Evolutionary conservation across 2,888 invertebrate species (phyloP).

Genomic region (Eudasyphora cyanicolor): DNA sequence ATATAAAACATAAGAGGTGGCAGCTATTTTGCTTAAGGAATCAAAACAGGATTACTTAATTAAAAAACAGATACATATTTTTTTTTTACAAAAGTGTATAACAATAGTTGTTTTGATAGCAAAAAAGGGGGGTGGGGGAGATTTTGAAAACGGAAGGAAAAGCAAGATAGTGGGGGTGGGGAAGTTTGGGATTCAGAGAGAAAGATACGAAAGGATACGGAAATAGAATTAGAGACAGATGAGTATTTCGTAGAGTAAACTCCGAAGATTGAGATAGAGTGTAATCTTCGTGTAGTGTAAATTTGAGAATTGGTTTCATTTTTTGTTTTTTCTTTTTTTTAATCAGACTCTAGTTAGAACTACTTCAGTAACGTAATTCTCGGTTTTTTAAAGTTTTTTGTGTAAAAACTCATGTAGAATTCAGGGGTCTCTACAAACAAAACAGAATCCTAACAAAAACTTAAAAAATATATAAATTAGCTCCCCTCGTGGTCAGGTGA

Average conservation of each 20-base stretch:
- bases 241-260: conserved; percentile 61
- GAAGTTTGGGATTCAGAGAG: conserved; percentile 41
- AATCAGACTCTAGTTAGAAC: conserved; percentile 81
- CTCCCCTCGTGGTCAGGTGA: conserved; percentile 41
- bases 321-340: conserved; percentile 68
- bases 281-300: conserved; percentile 22
- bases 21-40: conserved; percentile 66
- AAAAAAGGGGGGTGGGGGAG: neutral
- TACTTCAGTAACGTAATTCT: conserved; percentile 69
- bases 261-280: conserved; percentile 5
- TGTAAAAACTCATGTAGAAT: conserved; percentile 57
- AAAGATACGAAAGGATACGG: conserved; percentile 40
- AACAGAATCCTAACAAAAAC: conserved; percentile 63
- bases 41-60: conserved; percentile 56
- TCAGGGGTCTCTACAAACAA: conserved; percentile 42
- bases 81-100: conserved; percentile 27
- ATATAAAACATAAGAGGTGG: conserved; percentile 68
- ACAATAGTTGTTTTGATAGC: conserved; percentile 18
- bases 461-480: conserved; percentile 66
- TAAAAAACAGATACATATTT: conserved; percentile 54
- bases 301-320: conserved; percentile 38
- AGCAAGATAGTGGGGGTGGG: conserved; percentile 19
- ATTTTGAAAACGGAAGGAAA: neutral
- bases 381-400: conserved; percentile 47
- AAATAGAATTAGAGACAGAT: conserved; percentile 34